phyloP scores from a whole-genome alignment of 1,140 invertebrate species.

The Aphelenchoides avenae region DNA sequence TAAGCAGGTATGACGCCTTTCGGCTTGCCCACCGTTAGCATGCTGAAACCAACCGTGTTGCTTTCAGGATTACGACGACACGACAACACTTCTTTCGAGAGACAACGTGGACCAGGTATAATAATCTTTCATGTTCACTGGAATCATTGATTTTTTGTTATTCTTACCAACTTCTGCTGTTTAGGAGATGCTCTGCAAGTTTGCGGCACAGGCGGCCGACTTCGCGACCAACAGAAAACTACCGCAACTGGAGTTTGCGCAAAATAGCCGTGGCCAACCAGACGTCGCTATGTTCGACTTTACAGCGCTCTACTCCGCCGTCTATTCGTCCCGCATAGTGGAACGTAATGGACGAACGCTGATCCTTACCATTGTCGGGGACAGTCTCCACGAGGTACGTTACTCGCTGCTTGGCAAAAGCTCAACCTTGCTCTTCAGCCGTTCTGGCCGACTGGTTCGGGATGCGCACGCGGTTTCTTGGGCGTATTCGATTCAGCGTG shows the following conservation, averaged over 20 bases:
- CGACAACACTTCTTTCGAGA: constrained; percentile 75
- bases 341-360: constrained; percentile 75
- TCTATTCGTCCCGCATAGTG: constrained; percentile 80
- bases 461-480: constrained; percentile 91
- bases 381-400: constrained; percentile 81
- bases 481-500: constrained; percentile 91
- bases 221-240: constrained; percentile 89
- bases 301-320: constrained; percentile 94
- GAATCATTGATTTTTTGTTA: constrained; percentile 68
- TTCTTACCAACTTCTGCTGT: constrained; percentile 82
- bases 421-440: constrained; percentile 66
- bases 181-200: constrained; percentile 76
- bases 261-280: constrained; percentile 93
- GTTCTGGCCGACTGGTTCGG: constrained; percentile 96
- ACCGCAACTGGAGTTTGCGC: constrained; percentile 84
- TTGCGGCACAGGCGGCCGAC: constrained; percentile 88
- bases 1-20: constrained; percentile 7
- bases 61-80: constrained; percentile 74
- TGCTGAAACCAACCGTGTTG: background rate
- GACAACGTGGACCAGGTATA: constrained; percentile 84
- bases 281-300: constrained; percentile 99
- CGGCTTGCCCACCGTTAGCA: background rate
- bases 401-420: background rate
- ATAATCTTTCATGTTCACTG: background rate
- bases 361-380: constrained; percentile 83